Evolutionary conservation across 2,888 invertebrate genomes (phyloP), one percentile per base, ranked within the genome.

Genomic region (Agonopterix heracliana): DNA sequence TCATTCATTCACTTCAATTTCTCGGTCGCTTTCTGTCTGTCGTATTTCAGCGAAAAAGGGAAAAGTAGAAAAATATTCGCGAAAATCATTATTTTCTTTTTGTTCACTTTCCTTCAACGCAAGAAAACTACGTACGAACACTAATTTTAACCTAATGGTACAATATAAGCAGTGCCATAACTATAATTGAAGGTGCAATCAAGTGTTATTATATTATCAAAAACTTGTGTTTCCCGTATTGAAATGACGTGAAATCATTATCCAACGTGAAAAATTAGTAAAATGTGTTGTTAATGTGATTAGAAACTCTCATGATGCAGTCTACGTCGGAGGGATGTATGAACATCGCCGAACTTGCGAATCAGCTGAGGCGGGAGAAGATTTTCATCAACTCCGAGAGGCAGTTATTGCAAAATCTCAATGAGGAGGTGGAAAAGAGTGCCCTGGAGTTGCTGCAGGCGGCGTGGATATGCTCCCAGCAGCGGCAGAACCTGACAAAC

Each of bases 391-490:
- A 92, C 61, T 94, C 95, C 2, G 98, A 98, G 76, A 93, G 95
- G 75, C 92, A 93, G 68, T 92, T 95, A 75, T 91, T 96, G 67
- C 93, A 94, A 63, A 91, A 91, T 64, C 86, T 96, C 35, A 95
- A 95, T 74, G 92, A 93, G 71, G 92, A 93, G 66, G 91, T 95
- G 61, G 89, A 89, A 58, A 83, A 81, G 54, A 89, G 85, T 64
- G 88, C 90, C 10, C 69, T 89, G 55, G 89, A 90, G 61, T 77
- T 91, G 55, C 82, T 91, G 55, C 93, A 95, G 78, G 91, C 93
- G 52, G 94, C 96, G 36, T 98, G 97, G 96, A 92, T 97, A 54
- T 94, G 95, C 54, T 93, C 95, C 2, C 95, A 96, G 78, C 97
- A 97, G 80, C 91, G 95, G 58, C 92, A 95, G 57, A 95, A 95